A percentile compares a stretch with the other conserved stretches of the same genome.
Evolutionary conservation across 2,113 vertebrate species (phyloP).

Genomic region (Taurulus bubalis): DNA sequence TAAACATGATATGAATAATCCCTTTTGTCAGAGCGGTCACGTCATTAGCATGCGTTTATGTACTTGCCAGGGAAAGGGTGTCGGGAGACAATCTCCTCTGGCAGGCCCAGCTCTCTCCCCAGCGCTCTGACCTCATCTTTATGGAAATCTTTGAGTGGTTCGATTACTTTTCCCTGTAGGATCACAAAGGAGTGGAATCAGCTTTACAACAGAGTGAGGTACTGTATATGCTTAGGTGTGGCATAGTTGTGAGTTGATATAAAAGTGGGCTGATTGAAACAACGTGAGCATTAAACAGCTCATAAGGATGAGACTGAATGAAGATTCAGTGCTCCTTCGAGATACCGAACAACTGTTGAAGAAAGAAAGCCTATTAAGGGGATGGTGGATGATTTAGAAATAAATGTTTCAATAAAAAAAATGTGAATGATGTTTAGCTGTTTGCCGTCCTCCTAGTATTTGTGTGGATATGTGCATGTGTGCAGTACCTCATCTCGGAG

Average conservation of each 20-base stretch:
- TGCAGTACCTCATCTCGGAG: conserved; percentile 92
- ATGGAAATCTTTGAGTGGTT: conserved; percentile 98
- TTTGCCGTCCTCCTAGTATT: neutral
- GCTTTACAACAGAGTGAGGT: conserved; percentile 8
- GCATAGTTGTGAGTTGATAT: neutral
- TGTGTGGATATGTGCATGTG: neutral
- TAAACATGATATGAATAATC: neutral
- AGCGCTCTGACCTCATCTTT: conserved; percentile 97
- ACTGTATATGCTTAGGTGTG: neutral
- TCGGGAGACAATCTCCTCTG: conserved; percentile 94
- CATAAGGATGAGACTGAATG: neutral
- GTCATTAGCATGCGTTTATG: neutral
- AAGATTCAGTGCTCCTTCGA: neutral
- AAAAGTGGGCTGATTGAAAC: neutral
- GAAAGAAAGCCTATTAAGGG: neutral
- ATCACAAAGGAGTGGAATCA: conserved; percentile 45
- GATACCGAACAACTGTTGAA: neutral
- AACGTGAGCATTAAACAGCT: neutral
- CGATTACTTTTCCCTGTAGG: conserved; percentile 95
- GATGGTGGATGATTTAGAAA: neutral
- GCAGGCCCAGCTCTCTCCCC: conserved; percentile 95
- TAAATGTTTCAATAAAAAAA: neutral
- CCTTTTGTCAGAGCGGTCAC: neutral
- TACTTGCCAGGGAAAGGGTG: conserved; percentile 96
- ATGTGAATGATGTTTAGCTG: neutral